phyloP scores from a whole-genome alignment of 2,113 vertebrate species.

The Festucalex cinctus region DNA sequence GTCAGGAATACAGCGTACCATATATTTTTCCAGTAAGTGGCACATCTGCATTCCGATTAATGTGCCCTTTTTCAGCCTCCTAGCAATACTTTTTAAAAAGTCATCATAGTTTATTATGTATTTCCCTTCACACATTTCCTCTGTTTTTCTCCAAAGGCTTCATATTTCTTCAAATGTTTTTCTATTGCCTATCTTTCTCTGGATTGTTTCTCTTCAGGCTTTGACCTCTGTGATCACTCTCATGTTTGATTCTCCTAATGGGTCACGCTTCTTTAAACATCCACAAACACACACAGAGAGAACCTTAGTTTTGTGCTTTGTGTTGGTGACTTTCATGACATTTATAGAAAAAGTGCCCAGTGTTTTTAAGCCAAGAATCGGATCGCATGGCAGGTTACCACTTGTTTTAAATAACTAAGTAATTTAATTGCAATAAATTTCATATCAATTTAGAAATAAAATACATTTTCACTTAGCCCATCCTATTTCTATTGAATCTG shows the following conservation, averaged over 20 bases:
- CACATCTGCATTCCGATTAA: not conserved
- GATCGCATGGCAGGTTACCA: not conserved
- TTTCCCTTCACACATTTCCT: not conserved
- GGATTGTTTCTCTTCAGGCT: slow-evolving; percentile 6
- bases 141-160: slow-evolving; percentile 15
- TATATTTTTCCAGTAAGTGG: not conserved
- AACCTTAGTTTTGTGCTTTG: slow-evolving; percentile 12
- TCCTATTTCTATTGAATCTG: too few species aligned
- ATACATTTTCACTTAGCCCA: too few species aligned
- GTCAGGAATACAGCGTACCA: not conserved
- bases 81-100: not conserved
- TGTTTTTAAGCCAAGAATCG: slow-evolving; percentile 5
- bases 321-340: slow-evolving; percentile 9
- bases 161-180: slow-evolving; percentile 23
- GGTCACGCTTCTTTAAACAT: slow-evolving; percentile 23
- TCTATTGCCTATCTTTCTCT: slow-evolving; percentile 19
- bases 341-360: not conserved
- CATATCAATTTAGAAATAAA: too few species aligned
- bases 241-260: slow-evolving; percentile 39
- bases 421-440: too few species aligned
- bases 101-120: not conserved
- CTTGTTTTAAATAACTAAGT: not conserved
- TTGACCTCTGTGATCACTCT: slow-evolving; percentile 28
- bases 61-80: not conserved
- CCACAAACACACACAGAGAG: slow-evolving; percentile 8